Evolutionary conservation across 2,797 vertebrate genomes (phyloP).

Genomic region (Ctenosaura bakeri): DNA sequence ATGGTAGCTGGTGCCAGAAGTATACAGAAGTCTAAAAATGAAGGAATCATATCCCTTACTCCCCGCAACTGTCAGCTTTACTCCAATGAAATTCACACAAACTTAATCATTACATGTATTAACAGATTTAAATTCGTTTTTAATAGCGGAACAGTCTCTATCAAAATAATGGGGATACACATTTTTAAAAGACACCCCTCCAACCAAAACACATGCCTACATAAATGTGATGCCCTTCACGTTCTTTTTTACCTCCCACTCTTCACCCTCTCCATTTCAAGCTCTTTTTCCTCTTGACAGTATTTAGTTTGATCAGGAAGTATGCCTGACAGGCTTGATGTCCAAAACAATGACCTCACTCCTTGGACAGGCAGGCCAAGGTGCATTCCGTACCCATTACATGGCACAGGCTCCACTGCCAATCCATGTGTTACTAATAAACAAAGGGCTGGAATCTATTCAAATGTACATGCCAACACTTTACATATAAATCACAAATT

Average conservation of each 20-base stretch:
- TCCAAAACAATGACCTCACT: fast-evolving
- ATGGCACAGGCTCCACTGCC: neutral
- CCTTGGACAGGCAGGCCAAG: conserved; percentile 24
- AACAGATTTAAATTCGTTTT: neutral
- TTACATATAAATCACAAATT: conserved; percentile 32
- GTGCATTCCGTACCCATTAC: conserved; percentile 15
- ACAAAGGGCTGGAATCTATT: neutral
- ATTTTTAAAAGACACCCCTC: neutral
- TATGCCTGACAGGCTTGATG: conserved; percentile 15
- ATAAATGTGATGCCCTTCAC: conserved; percentile 70
- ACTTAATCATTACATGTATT: neutral
- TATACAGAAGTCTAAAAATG: conserved; percentile 1
- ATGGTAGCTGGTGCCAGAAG: neutral
- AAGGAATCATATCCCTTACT: neutral
- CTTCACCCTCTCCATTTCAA: conserved; percentile 64
- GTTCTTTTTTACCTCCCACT: conserved; percentile 28
- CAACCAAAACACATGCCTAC: conserved; percentile 55
- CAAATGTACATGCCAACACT: neutral
- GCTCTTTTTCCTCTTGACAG: conserved; percentile 15
- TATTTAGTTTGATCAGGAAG: conserved; percentile 26
- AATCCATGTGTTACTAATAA: conserved; percentile 20
- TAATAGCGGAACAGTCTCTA: neutral
- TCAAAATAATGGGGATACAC: neutral
- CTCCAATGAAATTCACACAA: neutral
- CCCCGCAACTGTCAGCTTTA: neutral